A percentile compares a stretch with the other conserved stretches of the same genome.
Conservation (phyloP, 2,113 vertebrate species). For the Xiphophorus couchianus region DNA sequence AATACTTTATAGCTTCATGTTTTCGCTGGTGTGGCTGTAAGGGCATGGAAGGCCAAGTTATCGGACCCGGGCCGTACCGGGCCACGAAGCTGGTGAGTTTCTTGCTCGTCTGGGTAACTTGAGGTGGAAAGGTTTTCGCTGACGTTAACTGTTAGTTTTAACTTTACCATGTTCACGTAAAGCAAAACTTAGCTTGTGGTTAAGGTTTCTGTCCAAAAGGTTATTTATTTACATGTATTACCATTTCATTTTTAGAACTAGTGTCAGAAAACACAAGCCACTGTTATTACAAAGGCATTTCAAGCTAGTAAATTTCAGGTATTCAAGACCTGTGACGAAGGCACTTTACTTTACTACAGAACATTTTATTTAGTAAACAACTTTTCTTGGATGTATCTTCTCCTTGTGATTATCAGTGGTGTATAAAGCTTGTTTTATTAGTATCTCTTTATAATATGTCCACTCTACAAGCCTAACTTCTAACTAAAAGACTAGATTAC, state of each 20-base stretch:
- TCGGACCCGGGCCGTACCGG: slow-evolving; percentile 71
- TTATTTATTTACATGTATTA: not conserved
- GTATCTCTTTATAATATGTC: not conserved
- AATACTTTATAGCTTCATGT: slow-evolving; percentile 27
- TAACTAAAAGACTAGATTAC: not conserved
- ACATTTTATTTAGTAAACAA: too few relatives aligned
- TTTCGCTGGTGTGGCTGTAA: not conserved
- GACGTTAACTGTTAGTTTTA: not conserved
- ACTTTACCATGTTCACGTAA: not conserved
- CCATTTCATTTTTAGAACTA: not conserved
- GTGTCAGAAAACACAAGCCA: too few relatives aligned
- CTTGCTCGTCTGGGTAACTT: not conserved
- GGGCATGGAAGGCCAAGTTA: slow-evolving; percentile 66
- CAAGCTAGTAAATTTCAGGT: too few relatives aligned
- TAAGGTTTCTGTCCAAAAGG: not conserved
- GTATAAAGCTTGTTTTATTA: not conserved
- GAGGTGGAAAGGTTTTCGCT: not conserved
- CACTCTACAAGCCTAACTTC: not conserved
- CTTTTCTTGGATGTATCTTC: too few relatives aligned
- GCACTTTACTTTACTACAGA: too few relatives aligned
- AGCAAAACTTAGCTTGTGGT: too few relatives aligned
- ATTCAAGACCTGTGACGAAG: too few relatives aligned
- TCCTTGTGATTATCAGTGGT: not conserved
- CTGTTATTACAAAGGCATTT: not conserved
- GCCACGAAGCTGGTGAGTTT: slow-evolving; percentile 74